These are phyloP conservation scores for Chironomus tepperi DNA, from an alignment of 1,140 invertebrate genomes.

Conservation along the genomic window DNA sequence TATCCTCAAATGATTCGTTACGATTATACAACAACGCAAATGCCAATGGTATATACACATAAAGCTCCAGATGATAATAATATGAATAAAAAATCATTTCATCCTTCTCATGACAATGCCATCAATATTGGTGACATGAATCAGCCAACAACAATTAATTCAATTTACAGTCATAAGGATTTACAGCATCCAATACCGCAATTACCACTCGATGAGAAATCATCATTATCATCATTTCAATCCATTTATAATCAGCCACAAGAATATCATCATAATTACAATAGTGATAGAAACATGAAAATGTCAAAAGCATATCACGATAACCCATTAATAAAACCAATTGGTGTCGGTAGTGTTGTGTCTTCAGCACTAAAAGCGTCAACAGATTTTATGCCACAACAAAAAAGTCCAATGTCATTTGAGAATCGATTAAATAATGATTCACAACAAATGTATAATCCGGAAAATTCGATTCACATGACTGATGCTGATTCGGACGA, in stretches of 20 bases:
- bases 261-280: background rate
- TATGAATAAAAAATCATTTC: background rate
- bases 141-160: conserved; percentile 19
- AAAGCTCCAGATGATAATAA: background rate
- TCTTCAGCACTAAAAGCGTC: background rate
- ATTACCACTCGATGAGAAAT: conserved; percentile 18
- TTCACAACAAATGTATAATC: background rate
- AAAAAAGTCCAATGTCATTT: background rate
- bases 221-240: background rate
- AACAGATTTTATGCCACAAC: background rate
- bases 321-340: background rate
- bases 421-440: background rate
- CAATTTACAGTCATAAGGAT: conserved; percentile 1
- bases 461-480: background rate
- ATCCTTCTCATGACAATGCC: background rate
- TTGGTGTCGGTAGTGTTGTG: no score
- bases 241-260: conserved; percentile 17
- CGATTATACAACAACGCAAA: background rate
- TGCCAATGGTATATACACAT: background rate
- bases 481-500: background rate
- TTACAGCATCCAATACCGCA: background rate
- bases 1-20: background rate
- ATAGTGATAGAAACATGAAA: background rate
- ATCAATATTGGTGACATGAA: conserved; percentile 18
- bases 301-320: conserved; percentile 3